Percentiles rank a stretch among this genome's conserved stretches.
Evolutionary conservation across 37 sponge, comb jelly and placozoan genomes (phyloP).

Genomic region (Haliclona indistincta): DNA sequence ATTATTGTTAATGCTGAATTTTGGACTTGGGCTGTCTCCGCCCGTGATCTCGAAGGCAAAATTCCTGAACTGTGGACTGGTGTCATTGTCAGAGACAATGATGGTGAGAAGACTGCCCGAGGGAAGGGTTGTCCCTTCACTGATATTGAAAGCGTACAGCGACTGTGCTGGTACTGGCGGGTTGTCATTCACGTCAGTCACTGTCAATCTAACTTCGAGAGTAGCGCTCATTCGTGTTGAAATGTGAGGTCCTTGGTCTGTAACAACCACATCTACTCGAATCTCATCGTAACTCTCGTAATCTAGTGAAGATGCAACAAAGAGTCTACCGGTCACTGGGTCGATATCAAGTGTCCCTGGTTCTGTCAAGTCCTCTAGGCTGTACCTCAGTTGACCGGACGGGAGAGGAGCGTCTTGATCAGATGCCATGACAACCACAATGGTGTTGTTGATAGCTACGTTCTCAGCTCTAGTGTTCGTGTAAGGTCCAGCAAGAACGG

Average conservation of each 20-base stretch:
- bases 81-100: slow-evolving; percentile 51
- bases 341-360: slow-evolving; percentile 44
- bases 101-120: slow-evolving; percentile 11
- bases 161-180: slow-evolving; percentile 48
- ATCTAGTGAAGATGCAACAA: slow-evolving; percentile 36
- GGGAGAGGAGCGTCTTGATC: slow-evolving; percentile 48
- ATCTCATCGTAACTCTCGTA: slow-evolving; percentile 39
- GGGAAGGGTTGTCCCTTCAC: slow-evolving; percentile 12
- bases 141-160: slow-evolving; percentile 28
- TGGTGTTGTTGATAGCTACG: background rate
- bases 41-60: slow-evolving; percentile 12
- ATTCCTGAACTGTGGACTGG: background rate
- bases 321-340: slow-evolving; percentile 47
- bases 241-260: slow-evolving; percentile 70
- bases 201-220: slow-evolving; percentile 12
- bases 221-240: slow-evolving; percentile 36
- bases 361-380: slow-evolving; percentile 12
- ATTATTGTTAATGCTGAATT: background rate
- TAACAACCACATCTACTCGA: slow-evolving; percentile 43
- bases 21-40: slow-evolving; percentile 9
- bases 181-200: slow-evolving; percentile 69
- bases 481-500: background rate
- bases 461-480: background rate
- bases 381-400: slow-evolving; percentile 44
- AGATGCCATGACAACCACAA: slow-evolving; percentile 37